A percentile compares a stretch with the other conserved stretches of the same genome.
These are phyloP conservation scores for Luehdorfia chinensis DNA, from an alignment of 1,140 invertebrate species.

Conservation along the genomic window DNA sequence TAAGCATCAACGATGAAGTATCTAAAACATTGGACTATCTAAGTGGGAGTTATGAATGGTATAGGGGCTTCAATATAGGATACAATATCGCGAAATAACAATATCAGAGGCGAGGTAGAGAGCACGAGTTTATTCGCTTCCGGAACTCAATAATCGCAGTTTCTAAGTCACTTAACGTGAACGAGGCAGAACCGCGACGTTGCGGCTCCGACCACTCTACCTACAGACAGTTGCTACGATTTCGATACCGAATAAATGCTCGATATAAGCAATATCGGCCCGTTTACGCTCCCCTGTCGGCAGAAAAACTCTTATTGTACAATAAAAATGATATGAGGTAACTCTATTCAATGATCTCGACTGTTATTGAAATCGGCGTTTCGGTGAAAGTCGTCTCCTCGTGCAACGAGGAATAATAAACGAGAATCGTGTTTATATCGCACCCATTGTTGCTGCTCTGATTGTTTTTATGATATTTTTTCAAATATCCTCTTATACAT, in stretches of 20 bases:
- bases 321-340: conserved; percentile 74
- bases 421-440: too few species aligned
- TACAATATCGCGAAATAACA: conserved; percentile 21
- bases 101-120: conserved; percentile 15
- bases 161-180: conserved; percentile 50
- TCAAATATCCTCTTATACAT: too few species aligned
- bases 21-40: conserved; percentile 7
- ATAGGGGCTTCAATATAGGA: conserved; percentile 3
- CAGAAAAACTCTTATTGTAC: conserved; percentile 61
- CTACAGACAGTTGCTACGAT: not conserved
- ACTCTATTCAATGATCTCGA: conserved; percentile 67
- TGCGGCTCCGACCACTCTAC: conserved; percentile 1
- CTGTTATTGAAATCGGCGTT: conserved; percentile 67
- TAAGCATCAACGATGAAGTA: too few species aligned
- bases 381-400: conserved; percentile 1
- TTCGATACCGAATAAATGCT: conserved; percentile 29
- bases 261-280: conserved; percentile 50
- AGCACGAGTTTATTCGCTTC: conserved; percentile 32
- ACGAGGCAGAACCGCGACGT: conserved; percentile 27
- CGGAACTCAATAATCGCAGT: conserved; percentile 51
- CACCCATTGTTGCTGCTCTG: too few species aligned
- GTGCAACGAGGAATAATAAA: too few species aligned
- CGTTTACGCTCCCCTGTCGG: conserved; percentile 36
- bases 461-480: too few species aligned
- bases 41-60: conserved; percentile 6